Base-by-base conservation (phyloP, 2,888 invertebrate species). In the Ormyrus thymus region DNA sequence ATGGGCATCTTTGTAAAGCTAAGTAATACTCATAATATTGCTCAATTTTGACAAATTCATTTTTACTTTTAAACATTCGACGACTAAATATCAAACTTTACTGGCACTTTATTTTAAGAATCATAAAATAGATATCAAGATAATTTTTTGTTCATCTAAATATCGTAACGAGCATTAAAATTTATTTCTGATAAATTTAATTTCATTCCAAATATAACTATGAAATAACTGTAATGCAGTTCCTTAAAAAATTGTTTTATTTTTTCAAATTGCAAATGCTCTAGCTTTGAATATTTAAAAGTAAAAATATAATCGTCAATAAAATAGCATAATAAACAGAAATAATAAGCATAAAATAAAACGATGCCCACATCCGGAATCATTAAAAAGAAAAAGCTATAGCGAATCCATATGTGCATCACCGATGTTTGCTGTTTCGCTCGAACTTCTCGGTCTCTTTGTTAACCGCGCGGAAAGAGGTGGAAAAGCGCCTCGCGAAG, bases 361-460 rank as follows among this genome's bases (percentile, higher is more conserved):
- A 58, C 62, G 62, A 78, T 65, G 58, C 50, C 69, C 62, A 48
- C 56, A 50, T 50, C 64, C 76, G 58, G 29, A 29, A 59, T 74
- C 51, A 71, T 75, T 9, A 71, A 53, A 58, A 50, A 74, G 8
- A 45, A 56, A 58, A 15, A 71, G 8, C 46, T 43, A 29, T 50
- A 69, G 53, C 15, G 62, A 76, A 66, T 29, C n/a, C 64, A 48
- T 53, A 64, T 62, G 46, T 76, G 66, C 65, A 65, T 71, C 65
- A 69, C 55, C 77, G 71, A 74, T 64, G 71, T 77, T 61, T 66
- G 65, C 69, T 71, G 58, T 62, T 69, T 61, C 74, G 74, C 65
- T 58, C 68, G 75, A 73, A 69, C 74, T 77, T 61, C 75, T 68
- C 61, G 80, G 75, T 61, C 66, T 9, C 11, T 61, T 69, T 51